Conservation (phyloP, 30 jellyfish, hydroid and myxozoan species). For the Aurelia aurita region DNA sequence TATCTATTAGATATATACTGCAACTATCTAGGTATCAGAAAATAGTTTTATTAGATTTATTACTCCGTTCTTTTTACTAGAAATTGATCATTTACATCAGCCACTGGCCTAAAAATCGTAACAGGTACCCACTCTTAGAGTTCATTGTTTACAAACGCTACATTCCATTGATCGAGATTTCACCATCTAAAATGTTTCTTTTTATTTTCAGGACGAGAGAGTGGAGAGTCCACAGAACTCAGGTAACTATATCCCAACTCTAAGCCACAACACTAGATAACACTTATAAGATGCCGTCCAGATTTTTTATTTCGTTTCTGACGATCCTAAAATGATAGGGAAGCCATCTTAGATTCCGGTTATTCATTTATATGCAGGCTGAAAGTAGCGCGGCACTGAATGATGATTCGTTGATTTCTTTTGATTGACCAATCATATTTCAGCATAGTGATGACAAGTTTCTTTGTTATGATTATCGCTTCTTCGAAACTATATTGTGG, state of each 20-base stretch:
- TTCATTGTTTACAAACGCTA: conserved; percentile 1
- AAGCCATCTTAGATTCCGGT: conserved; percentile 32
- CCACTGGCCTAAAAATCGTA: not conserved
- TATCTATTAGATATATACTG: no score
- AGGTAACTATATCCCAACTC: conserved; percentile 2
- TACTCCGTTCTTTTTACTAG: not conserved
- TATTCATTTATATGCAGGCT: conserved; percentile 34
- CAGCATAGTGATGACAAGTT: not conserved
- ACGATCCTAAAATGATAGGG: not conserved
- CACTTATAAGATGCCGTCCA: no score
- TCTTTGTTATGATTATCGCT: no score
- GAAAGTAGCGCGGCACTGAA: conserved; percentile 22
- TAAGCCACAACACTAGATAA: not conserved
- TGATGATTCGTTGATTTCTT: not conserved
- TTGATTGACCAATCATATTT: not conserved
- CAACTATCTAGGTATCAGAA: no score
- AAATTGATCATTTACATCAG: not conserved
- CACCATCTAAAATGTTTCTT: not conserved
- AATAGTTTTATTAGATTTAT: not conserved
- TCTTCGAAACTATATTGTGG: not conserved
- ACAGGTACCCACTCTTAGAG: not conserved
- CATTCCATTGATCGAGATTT: not conserved
- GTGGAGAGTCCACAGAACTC: conserved; percentile 56
- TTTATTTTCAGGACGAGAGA: conserved; percentile 34
- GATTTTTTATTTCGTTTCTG: not conserved